Conservation (phyloP, 2,888 invertebrate genomes). For the Druceiella hillmani region DNA sequence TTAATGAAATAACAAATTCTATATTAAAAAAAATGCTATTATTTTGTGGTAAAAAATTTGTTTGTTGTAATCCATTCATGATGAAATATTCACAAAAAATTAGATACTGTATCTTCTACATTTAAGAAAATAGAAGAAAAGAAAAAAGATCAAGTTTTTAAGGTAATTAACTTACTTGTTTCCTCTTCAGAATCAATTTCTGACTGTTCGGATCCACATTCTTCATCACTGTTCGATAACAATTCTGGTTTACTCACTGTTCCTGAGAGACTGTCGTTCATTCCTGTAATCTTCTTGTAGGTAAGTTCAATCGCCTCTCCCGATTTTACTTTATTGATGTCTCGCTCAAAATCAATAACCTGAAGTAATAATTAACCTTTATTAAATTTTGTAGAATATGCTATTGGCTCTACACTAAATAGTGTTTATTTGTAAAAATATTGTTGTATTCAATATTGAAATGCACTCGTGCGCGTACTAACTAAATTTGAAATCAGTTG, state of each 20-base stretch:
- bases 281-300: conserved; percentile 82
- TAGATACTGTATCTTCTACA: too few species aligned
- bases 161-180: background rate
- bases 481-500: too few species aligned
- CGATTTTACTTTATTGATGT: conserved; percentile 73
- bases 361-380: conserved; percentile 31
- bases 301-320: conserved; percentile 68
- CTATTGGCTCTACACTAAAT: background rate
- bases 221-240: conserved; percentile 40
- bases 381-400: background rate
- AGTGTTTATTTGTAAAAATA: too few species aligned
- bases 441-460: too few species aligned
- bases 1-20: too few species aligned
- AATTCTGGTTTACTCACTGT: conserved; percentile 63
- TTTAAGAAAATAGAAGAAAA: too few species aligned
- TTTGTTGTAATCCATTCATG: too few species aligned
- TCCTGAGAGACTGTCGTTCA: conserved; percentile 74
- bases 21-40: too few species aligned
- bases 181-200: conserved; percentile 33
- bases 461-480: too few species aligned
- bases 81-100: too few species aligned
- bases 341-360: conserved; percentile 81
- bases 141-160: background rate
- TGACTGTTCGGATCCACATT: conserved; percentile 33
- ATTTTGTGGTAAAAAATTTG: too few species aligned